Conservation (phyloP, 35 echinoderm and acorn worm species). For the Anneissia japonica region DNA sequence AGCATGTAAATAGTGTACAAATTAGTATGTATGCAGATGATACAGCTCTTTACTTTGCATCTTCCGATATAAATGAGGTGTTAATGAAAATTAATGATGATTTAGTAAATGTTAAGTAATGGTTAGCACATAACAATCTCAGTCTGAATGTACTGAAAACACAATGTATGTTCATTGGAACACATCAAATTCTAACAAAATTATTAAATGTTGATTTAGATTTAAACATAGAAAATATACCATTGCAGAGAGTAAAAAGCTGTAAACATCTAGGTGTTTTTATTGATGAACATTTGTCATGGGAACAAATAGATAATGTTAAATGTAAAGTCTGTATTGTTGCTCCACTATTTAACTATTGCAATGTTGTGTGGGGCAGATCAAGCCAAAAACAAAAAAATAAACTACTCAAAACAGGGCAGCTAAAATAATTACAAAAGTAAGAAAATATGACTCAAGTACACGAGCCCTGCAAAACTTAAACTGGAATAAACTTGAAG, state of each 20-base stretch:
- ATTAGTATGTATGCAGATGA: not conserved
- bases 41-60: not conserved
- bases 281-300: not conserved
- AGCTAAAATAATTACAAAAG: too few relatives aligned
- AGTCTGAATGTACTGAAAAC: not conserved
- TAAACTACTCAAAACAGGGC: too few relatives aligned
- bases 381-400: too few relatives aligned
- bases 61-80: not conserved
- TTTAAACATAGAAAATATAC: not conserved
- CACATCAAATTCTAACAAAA: not conserved
- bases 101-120: not conserved
- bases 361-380: too few relatives aligned
- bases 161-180: not conserved
- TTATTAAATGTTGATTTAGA: not conserved
- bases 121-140: not conserved
- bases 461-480: too few relatives aligned
- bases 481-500: too few relatives aligned
- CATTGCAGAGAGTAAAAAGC: not conserved
- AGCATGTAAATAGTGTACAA: not conserved
- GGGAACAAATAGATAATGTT: not conserved
- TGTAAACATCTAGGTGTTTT: constrained; percentile 1
- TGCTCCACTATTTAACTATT: too few relatives aligned
- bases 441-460: too few relatives aligned
- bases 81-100: not conserved
- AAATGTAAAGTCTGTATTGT: not conserved